These are phyloP conservation scores for Electrona antarctica DNA, from an alignment of 2,113 vertebrate genomes.

Conservation along the genomic window DNA sequence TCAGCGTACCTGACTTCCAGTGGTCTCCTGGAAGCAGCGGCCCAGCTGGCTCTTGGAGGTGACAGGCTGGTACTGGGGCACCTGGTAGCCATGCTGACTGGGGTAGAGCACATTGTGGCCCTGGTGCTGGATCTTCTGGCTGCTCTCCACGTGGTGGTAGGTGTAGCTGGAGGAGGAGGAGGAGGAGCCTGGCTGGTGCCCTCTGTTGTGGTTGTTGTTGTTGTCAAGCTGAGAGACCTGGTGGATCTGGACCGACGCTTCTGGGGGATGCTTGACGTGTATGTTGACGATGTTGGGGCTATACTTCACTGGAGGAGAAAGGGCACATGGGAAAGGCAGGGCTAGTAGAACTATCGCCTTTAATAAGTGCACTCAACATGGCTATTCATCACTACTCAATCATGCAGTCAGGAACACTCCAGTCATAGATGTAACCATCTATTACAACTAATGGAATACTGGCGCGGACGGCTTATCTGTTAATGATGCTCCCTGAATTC, in stretches of 20 bases:
- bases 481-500: too few relatives aligned
- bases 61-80: constrained; percentile 88
- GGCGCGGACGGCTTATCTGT: too few relatives aligned
- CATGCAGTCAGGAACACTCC: too few relatives aligned
- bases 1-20: constrained; percentile 86
- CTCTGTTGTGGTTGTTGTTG: constrained; percentile 83
- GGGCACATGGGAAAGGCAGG: not conserved
- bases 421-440: too few relatives aligned
- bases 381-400: too few relatives aligned
- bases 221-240: constrained; percentile 93
- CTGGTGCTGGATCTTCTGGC: constrained; percentile 85
- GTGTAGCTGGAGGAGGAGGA: constrained; percentile 77
- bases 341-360: too few relatives aligned
- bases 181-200: constrained; percentile 75
- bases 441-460: too few relatives aligned
- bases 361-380: too few relatives aligned
- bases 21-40: constrained; percentile 97
- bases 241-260: constrained; percentile 96
- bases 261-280: constrained; percentile 96
- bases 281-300: constrained; percentile 93
- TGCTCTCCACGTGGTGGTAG: constrained; percentile 84
- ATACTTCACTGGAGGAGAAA: constrained; percentile 80
- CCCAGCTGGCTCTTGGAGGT: constrained; percentile 90
- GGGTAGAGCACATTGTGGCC: constrained; percentile 84
- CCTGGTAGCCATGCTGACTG: constrained; percentile 84